These are phyloP conservation scores for Caloenas nicobarica DNA, from an alignment of 2,113 vertebrate genomes.

Conservation along the genomic window DNA sequence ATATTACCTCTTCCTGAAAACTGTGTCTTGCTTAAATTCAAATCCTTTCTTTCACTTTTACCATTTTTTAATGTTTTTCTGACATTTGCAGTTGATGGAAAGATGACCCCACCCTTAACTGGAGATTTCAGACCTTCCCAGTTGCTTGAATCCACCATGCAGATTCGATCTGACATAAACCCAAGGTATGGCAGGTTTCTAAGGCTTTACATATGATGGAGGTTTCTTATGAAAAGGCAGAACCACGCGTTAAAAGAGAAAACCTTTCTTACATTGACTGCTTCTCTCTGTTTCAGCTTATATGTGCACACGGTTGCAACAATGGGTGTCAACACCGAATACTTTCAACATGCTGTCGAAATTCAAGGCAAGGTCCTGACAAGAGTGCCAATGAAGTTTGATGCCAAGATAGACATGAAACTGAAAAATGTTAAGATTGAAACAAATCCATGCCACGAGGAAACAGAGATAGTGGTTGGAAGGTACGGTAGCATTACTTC, in stretches of 20 bases:
- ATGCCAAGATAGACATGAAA: slow-evolving; percentile 72
- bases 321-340: slow-evolving; percentile 82
- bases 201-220: not conserved
- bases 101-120: slow-evolving; percentile 11
- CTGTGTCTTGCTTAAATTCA: not conserved
- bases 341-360: slow-evolving; percentile 77
- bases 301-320: slow-evolving; percentile 71
- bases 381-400: slow-evolving; percentile 69
- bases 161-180: slow-evolving; percentile 35
- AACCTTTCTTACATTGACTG: not conserved
- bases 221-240: not conserved
- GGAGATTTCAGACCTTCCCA: slow-evolving; percentile 45
- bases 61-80: not conserved
- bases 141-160: slow-evolving; percentile 42
- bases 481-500: slow-evolving; percentile 44
- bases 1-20: not conserved
- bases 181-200: slow-evolving; percentile 44
- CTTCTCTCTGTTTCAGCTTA: slow-evolving; percentile 61
- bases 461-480: slow-evolving; percentile 68
- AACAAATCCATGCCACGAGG: slow-evolving; percentile 67
- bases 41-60: not conserved
- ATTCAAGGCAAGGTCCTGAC: slow-evolving; percentile 67
- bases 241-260: not conserved
- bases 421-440: slow-evolving; percentile 79
- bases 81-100: slow-evolving; percentile 51